Conservation (phyloP, 2,888 invertebrate genomes). For the Thysanoteuthis rhombus region DNA sequence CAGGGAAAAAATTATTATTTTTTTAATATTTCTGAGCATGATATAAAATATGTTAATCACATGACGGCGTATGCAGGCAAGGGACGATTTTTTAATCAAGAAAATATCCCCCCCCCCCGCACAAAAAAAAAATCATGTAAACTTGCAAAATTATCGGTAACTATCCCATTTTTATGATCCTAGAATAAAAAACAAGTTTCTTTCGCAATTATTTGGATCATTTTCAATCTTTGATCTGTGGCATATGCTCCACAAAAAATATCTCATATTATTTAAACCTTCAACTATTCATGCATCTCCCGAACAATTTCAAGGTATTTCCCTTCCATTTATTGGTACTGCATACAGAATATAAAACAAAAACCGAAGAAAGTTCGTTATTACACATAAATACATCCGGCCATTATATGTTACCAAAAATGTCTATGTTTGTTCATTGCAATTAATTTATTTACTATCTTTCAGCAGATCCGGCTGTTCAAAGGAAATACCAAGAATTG, state of each 20-base stretch:
- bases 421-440: neutral
- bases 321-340: neutral
- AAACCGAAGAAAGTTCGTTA: neutral
- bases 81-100: too few relatives aligned
- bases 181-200: too few relatives aligned
- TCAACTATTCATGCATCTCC: neutral
- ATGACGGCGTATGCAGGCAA: too few relatives aligned
- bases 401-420: neutral
- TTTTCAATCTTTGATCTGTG: neutral
- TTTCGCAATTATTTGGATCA: too few relatives aligned
- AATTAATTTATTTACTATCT: neutral
- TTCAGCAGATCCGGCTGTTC: neutral
- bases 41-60: too few relatives aligned
- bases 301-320: neutral
- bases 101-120: too few relatives aligned
- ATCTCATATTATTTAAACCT: neutral
- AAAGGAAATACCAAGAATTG: neutral
- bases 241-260: too few relatives aligned
- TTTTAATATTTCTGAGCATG: too few relatives aligned
- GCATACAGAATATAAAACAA: neutral
- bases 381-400: neutral
- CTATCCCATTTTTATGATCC: too few relatives aligned
- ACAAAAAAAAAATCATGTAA: too few relatives aligned
- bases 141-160: too few relatives aligned
- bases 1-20: too few relatives aligned